A percentile compares a stretch with the other conserved stretches of the same genome.
phyloP scores from a whole-genome alignment of 2,888 invertebrate species.

The Abscondita cerata region DNA sequence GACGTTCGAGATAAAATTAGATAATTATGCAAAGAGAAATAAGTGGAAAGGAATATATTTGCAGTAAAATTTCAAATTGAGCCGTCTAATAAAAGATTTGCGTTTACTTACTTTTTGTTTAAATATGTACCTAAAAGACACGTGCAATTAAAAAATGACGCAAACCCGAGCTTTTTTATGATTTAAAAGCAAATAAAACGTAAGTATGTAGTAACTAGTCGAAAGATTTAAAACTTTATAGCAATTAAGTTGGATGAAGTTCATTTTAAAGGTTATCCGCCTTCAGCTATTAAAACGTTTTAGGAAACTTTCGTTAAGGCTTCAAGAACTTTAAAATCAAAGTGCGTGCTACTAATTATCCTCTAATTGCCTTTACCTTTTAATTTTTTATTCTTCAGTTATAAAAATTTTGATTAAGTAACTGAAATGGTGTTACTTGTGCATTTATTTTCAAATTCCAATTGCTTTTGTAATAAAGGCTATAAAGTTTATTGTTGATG shows the following conservation, averaged over 20 bases:
- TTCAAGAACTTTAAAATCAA: slow-evolving; percentile 7
- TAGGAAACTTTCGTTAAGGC: slow-evolving; percentile 8
- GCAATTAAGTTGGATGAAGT: slow-evolving; percentile 7
- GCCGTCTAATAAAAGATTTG: too few relatives aligned
- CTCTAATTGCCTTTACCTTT: slow-evolving; percentile 1
- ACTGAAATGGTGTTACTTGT: too few relatives aligned
- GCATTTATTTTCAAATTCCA: too few relatives aligned
- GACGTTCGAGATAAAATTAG: slow-evolving; percentile 28
- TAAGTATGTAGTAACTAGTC: slow-evolving; percentile 2
- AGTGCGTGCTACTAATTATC: slow-evolving; percentile 6
- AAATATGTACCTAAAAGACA: neutral
- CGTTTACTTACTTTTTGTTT: neutral
- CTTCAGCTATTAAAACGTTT: slow-evolving; percentile 10
- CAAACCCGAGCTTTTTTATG: neutral
- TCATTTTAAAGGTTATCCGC: slow-evolving; percentile 7
- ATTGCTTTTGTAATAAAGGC: too few relatives aligned
- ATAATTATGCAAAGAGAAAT: slow-evolving; percentile 32
- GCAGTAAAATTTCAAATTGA: slow-evolving; percentile 7
- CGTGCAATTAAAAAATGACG: slow-evolving; percentile 1
- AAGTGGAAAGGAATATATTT: slow-evolving; percentile 29
- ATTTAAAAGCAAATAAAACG: neutral
- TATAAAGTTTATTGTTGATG: too few relatives aligned
- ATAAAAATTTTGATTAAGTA: too few relatives aligned
- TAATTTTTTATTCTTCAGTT: too few relatives aligned
- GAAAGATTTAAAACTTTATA: slow-evolving; percentile 10